phyloP scores from a whole-genome alignment of 2,888 invertebrate genomes.

The Philereme vetulata region DNA sequence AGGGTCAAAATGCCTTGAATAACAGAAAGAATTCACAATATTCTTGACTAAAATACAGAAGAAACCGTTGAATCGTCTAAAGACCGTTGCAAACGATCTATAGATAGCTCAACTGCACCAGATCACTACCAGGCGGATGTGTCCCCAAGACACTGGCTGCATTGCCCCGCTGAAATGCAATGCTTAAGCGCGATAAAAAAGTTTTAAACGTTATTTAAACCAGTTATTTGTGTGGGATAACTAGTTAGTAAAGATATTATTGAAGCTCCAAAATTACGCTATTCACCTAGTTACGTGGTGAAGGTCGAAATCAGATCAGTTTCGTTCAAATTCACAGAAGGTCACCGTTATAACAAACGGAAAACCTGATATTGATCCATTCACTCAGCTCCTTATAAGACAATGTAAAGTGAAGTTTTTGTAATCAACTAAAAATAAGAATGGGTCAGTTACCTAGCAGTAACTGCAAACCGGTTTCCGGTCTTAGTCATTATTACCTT shows the following conservation, averaged over 20 bases:
- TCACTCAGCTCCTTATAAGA: conserved; percentile 37
- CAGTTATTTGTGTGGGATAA: conserved; percentile 2
- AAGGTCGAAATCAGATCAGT: conserved; percentile 28
- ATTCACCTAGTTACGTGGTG: conserved; percentile 9
- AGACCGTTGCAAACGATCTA: too few species aligned
- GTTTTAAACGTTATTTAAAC: not conserved
- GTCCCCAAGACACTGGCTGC: too few species aligned
- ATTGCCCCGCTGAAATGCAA: too few species aligned
- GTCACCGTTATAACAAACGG: conserved; percentile 42
- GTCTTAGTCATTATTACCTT: too few species aligned
- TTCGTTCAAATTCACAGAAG: conserved; percentile 39
- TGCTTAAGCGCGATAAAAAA: too few species aligned
- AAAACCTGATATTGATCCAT: conserved; percentile 40
- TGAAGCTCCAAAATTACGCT: conserved; percentile 15
- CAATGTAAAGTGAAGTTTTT: not conserved
- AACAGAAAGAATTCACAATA: too few species aligned
- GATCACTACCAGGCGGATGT: too few species aligned
- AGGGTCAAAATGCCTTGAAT: too few species aligned
- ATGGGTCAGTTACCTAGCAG: not conserved
- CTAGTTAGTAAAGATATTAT: conserved; percentile 17
- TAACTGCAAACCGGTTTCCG: too few species aligned
- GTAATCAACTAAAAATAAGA: conserved; percentile 1
- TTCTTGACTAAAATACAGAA: too few species aligned
- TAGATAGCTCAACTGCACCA: too few species aligned
- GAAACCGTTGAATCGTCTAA: too few species aligned